Evolutionary conservation across 2,888 invertebrate species (phyloP).

Genomic region (Drosophila colorata): DNA sequence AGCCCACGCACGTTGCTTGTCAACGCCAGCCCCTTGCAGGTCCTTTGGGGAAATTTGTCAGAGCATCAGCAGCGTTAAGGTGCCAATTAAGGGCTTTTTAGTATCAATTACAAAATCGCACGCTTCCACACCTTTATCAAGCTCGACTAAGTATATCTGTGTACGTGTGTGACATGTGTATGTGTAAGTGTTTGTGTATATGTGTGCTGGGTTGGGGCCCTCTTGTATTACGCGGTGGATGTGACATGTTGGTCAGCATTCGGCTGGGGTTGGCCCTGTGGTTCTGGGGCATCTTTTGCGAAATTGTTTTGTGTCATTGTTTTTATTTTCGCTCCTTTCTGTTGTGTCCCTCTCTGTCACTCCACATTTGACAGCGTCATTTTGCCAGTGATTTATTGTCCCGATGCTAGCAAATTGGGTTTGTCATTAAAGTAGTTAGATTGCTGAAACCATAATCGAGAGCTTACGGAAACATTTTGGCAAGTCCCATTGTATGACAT

Average conservation of each 20-base stretch:
- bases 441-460: constrained; percentile 49
- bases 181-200: constrained; percentile 14
- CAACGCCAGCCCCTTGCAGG: constrained; percentile 62
- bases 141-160: constrained; percentile 23
- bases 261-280: constrained; percentile 28
- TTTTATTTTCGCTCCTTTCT: constrained; percentile 45
- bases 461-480: constrained; percentile 35
- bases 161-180: constrained; percentile 12
- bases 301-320: constrained; percentile 78
- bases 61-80: constrained; percentile 84
- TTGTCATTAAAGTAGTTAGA: constrained; percentile 70
- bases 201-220: constrained; percentile 11
- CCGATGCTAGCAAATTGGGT: constrained; percentile 64
- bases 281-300: constrained; percentile 43
- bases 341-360: constrained; percentile 42
- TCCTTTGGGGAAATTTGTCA: constrained; percentile 83
- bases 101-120: constrained; percentile 85
- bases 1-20: constrained; percentile 68
- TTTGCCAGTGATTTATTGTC: constrained; percentile 76
- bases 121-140: constrained; percentile 80
- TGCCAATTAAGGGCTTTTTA: constrained; percentile 86
- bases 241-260: constrained; percentile 64
- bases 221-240: constrained; percentile 43
- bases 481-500: not conserved
- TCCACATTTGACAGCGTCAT: constrained; percentile 72